A percentile compares a stretch with the other conserved stretches of the same genome.
phyloP scores from a whole-genome alignment of 2,888 invertebrate genomes.

The Lagria hirta region DNA sequence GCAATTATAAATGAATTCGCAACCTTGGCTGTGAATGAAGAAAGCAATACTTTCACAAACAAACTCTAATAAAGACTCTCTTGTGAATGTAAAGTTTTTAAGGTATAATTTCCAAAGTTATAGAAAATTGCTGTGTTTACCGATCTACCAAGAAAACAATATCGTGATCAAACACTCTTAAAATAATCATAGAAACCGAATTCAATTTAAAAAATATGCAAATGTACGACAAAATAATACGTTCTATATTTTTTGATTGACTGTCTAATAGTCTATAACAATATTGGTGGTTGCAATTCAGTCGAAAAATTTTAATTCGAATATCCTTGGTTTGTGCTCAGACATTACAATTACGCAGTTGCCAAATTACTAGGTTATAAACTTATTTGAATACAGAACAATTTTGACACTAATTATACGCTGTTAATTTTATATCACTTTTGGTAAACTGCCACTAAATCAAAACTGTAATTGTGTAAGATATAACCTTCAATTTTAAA shows the following conservation, averaged over 20 bases:
- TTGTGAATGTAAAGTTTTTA: too few species aligned
- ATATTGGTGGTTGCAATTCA: constrained; percentile 11
- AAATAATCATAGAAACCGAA: constrained; percentile 19
- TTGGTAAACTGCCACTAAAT: too few species aligned
- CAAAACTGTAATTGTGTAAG: too few species aligned
- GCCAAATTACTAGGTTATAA: constrained; percentile 18
- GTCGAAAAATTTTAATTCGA: constrained; percentile 20
- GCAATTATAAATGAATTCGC: too few species aligned
- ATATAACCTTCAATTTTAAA: too few species aligned
- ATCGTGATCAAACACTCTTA: constrained; percentile 21
- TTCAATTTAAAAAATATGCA: constrained; percentile 27
- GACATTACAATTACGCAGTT: constrained; percentile 22
- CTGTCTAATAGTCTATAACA: constrained; percentile 23
- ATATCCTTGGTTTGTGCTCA: constrained; percentile 22
- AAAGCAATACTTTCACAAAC: too few species aligned
- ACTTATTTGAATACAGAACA: constrained; percentile 18
- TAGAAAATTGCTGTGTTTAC: constrained; percentile 17
- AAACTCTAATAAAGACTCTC: too few species aligned
- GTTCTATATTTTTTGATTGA: constrained; percentile 27
- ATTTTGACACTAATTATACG: constrained; percentile 11
- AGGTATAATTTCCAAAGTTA: constrained; percentile 14
- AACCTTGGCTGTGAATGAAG: too few species aligned
- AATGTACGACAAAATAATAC: constrained; percentile 24
- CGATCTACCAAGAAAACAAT: constrained; percentile 20
- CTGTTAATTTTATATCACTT: too few species aligned